Percentiles rank a stretch among this genome's conserved stretches.
These are phyloP conservation scores for Embiotoca jacksoni DNA, from an alignment of 2,113 vertebrate species.

Conservation along the genomic window DNA sequence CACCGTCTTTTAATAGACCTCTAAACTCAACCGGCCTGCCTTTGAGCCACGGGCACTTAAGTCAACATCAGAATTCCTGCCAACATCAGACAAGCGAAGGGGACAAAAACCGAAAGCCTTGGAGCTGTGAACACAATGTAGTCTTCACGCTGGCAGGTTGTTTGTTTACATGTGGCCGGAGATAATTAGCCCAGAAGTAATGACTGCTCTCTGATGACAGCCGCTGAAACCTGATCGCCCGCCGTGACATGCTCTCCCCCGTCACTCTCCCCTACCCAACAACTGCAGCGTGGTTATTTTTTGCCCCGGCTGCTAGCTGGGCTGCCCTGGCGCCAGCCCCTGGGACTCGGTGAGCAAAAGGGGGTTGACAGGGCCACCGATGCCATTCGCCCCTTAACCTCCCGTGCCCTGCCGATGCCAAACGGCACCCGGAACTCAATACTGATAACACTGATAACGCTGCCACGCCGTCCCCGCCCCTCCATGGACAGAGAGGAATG, in stretches of 20 bases:
- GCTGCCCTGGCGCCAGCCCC: constrained; percentile 83
- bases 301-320: constrained; percentile 74
- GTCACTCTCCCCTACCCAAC: constrained; percentile 83
- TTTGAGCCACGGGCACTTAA: not conserved
- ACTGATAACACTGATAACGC: constrained; percentile 78
- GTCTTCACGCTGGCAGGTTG: constrained; percentile 75
- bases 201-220: constrained; percentile 87
- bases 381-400: constrained; percentile 80
- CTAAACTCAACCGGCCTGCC: not conserved
- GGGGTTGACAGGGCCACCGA: constrained; percentile 71
- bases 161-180: constrained; percentile 82
- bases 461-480: constrained; percentile 17
- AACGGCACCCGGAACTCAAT: constrained; percentile 67
- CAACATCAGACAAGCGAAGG: constrained; percentile 37
- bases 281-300: constrained; percentile 86
- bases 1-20: constrained; percentile 1
- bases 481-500: constrained; percentile 29
- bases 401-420: constrained; percentile 58
- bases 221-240: constrained; percentile 80
- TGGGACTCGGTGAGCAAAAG: constrained; percentile 65
- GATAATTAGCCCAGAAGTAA: constrained; percentile 89
- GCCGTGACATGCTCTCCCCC: constrained; percentile 79
- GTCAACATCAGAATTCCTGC: not conserved
- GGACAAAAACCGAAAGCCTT: constrained; percentile 35
- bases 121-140: constrained; percentile 72